Percentiles rank a stretch among this genome's conserved stretches.
phyloP scores from a whole-genome alignment of 1,140 invertebrate genomes.

The Macrotrachela quadricornifera region DNA sequence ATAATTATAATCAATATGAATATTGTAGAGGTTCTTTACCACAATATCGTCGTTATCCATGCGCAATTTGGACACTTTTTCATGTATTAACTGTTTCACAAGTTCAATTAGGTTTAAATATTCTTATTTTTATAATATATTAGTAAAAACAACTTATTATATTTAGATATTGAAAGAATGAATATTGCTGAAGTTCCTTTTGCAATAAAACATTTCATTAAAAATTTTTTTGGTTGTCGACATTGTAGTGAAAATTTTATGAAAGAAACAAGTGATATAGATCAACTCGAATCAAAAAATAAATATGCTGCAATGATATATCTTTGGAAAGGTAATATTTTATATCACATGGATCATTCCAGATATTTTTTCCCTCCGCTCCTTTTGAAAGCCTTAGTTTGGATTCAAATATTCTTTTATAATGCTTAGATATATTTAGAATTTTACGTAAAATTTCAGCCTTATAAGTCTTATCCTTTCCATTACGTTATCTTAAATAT shows the following conservation, averaged over 20 bases:
- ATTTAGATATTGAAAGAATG: constrained; percentile 11
- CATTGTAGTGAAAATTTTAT: constrained; percentile 69
- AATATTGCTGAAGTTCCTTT: constrained; percentile 44
- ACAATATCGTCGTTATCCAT: constrained; percentile 11
- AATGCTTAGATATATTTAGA: not conserved
- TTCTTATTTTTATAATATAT: too few relatives aligned
- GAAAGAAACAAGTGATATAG: constrained; percentile 40
- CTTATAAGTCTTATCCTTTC: constrained; percentile 41
- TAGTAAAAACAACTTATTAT: constrained; percentile 2
- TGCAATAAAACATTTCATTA: constrained; percentile 66
- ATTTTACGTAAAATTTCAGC: not conserved
- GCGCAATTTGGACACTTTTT: constrained; percentile 11
- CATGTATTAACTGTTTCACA: constrained; percentile 9
- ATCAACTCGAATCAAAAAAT: constrained; percentile 15
- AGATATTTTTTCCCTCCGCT: too few relatives aligned
- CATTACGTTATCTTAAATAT: not conserved
- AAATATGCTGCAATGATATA: constrained; percentile 59
- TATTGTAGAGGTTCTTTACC: constrained; percentile 8
- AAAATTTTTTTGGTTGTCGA: constrained; percentile 74
- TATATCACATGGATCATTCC: too few relatives aligned
- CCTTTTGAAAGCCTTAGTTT: too few relatives aligned
- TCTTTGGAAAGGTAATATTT: constrained; percentile 85
- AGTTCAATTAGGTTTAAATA: not conserved
- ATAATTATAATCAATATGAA: not conserved
- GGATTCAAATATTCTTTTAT: too few relatives aligned